Conservation (phyloP, 1,140 invertebrate species). For the Anastrepha obliqua region DNA sequence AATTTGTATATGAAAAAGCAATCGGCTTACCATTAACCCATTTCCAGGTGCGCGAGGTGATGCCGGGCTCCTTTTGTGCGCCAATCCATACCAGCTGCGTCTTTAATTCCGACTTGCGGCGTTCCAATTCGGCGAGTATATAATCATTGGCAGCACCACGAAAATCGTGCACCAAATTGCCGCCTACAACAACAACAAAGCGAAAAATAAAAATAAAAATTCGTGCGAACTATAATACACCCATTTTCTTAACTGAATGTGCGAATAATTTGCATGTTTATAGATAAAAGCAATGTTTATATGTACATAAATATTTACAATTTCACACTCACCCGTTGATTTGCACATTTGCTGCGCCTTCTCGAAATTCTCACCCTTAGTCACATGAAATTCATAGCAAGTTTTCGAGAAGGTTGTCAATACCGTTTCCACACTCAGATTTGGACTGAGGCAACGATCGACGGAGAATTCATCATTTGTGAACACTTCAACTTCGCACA, state of each 20-base stretch:
- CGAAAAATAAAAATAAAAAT: no score
- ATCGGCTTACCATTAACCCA: constrained; percentile 88
- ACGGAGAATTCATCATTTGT: constrained; percentile 92
- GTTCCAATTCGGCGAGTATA: constrained; percentile 86
- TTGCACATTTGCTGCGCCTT: constrained; percentile 85
- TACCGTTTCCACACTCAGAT: constrained; percentile 83
- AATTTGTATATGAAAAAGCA: not conserved
- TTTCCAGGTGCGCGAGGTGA: constrained; percentile 89
- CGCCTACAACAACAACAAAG: constrained; percentile 73
- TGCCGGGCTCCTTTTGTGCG: constrained; percentile 88
- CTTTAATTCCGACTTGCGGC: constrained; percentile 85
- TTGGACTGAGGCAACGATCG: constrained; percentile 83
- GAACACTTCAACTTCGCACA: constrained; percentile 94
- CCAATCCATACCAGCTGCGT: constrained; percentile 94
- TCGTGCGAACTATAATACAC: constrained; percentile 22
- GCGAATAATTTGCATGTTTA: not conserved
- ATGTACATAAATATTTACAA: not conserved
- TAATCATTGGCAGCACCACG: constrained; percentile 83
- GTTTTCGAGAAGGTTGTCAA: constrained; percentile 87
- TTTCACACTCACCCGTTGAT: constrained; percentile 75
- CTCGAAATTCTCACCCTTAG: constrained; percentile 86
- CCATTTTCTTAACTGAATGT: not conserved
- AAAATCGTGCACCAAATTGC: constrained; percentile 85
- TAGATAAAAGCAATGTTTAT: not conserved
- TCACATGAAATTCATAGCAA: constrained; percentile 91